phyloP scores from a whole-genome alignment of 2,113 vertebrate genomes.

The Lutjanus erythropterus region DNA sequence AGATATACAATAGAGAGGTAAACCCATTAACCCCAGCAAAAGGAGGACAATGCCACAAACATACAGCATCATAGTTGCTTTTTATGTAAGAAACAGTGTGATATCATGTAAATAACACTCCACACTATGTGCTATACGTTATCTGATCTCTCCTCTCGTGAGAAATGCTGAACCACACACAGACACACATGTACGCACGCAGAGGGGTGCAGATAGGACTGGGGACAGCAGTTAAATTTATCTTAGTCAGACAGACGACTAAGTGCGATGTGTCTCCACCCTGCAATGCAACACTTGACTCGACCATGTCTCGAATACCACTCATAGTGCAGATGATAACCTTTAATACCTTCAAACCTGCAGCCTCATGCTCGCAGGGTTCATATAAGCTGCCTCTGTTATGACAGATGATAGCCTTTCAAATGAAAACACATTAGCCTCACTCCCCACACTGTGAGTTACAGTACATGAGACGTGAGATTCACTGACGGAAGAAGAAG shows the following conservation, averaged over 20 bases:
- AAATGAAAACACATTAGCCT: conserved; percentile 14
- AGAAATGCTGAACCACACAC: not conserved
- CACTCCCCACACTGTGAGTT: conserved; percentile 18
- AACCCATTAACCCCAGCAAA: not conserved
- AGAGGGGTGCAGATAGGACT: conserved; percentile 11
- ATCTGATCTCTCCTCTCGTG: conserved; percentile 17
- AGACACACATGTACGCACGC: conserved; percentile 1
- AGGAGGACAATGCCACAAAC: not conserved
- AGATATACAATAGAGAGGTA: not conserved
- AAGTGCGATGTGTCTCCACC: conserved; percentile 60
- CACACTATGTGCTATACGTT: not conserved
- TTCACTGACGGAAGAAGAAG: no score
- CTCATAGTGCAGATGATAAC: conserved; percentile 28
- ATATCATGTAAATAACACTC: not conserved
- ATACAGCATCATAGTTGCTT: not conserved
- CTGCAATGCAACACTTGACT: conserved; percentile 27
- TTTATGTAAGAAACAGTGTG: not conserved
- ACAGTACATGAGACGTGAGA: not conserved
- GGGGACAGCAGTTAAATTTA: conserved; percentile 60
- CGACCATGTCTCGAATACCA: conserved; percentile 25
- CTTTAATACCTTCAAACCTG: conserved; percentile 29
- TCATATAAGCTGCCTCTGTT: conserved; percentile 14
- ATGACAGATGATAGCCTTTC: conserved; percentile 35
- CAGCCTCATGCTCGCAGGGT: not conserved
- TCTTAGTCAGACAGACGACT: conserved; percentile 49